A percentile compares a stretch with the other conserved stretches of the same genome.
Evolutionary conservation across 2,797 vertebrate genomes (phyloP).

Genomic region (Mergus octosetaceus): DNA sequence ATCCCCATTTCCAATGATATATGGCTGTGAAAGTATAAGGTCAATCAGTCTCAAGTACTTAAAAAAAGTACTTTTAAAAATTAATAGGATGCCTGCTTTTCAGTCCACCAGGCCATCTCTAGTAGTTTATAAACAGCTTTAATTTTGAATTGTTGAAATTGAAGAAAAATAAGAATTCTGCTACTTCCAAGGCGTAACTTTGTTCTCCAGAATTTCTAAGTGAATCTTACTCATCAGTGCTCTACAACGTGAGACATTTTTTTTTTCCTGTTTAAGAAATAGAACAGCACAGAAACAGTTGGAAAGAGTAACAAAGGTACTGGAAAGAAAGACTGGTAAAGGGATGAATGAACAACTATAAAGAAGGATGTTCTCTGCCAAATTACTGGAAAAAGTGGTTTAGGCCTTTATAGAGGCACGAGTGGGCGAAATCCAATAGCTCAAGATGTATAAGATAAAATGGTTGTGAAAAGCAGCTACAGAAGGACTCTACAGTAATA

Average conservation of each 20-base stretch:
- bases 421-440: not conserved
- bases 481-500: not conserved
- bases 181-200: not conserved
- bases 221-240: not conserved
- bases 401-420: not conserved
- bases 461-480: not conserved
- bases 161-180: not conserved
- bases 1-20: not conserved
- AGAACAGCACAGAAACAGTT: not conserved
- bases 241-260: not conserved
- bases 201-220: not conserved
- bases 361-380: not conserved
- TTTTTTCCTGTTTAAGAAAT: not conserved
- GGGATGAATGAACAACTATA: not conserved
- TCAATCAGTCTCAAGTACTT: not conserved
- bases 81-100: not conserved
- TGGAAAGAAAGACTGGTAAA: not conserved
- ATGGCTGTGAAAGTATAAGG: not conserved
- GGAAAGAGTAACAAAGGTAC: not conserved
- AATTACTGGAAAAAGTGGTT: not conserved
- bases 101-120: not conserved
- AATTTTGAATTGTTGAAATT: not conserved
- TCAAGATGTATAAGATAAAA: not conserved
- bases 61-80: not conserved
- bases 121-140: not conserved